These are phyloP conservation scores for Tribolium castaneum DNA, from an alignment of 1,140 invertebrate genomes.

Conservation along the genomic window DNA sequence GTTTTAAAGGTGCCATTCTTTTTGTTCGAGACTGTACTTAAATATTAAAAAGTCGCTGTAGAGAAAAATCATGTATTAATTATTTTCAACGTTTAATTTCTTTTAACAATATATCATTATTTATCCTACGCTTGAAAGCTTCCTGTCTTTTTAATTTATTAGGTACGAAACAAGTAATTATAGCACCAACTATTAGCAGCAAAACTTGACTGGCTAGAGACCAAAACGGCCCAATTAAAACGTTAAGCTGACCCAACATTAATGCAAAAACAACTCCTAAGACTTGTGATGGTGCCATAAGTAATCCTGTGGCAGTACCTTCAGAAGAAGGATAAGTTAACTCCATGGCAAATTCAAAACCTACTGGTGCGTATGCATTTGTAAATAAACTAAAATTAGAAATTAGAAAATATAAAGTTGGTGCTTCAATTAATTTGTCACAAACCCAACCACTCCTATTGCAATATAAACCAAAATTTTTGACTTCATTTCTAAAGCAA, in stretches of 20 bases:
- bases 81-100: neutral
- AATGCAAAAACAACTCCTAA: slow-evolving; percentile 51
- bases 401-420: neutral
- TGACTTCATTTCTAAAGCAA: slow-evolving; percentile 48
- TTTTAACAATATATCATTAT: neutral
- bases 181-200: slow-evolving; percentile 48
- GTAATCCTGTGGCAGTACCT: slow-evolving; percentile 52
- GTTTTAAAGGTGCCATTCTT: no score
- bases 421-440: neutral
- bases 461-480: slow-evolving; percentile 49
- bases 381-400: slow-evolving; percentile 51
- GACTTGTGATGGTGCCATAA: slow-evolving; percentile 53
- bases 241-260: slow-evolving; percentile 42
- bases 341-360: slow-evolving; percentile 56
- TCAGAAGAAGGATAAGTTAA: slow-evolving; percentile 55
- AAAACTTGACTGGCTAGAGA: slow-evolving; percentile 41
- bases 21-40: no score
- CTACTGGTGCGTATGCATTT: slow-evolving; percentile 50
- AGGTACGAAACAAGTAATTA: slow-evolving; percentile 48
- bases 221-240: slow-evolving; percentile 46
- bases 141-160: slow-evolving; percentile 50
- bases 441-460: slow-evolving; percentile 50
- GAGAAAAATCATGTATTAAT: no score
- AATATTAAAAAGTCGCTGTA: no score
- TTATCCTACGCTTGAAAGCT: slow-evolving; percentile 21